These are phyloP conservation scores for Frankliniella fusca DNA, from an alignment of 2,888 invertebrate genomes.

Conservation along the genomic window DNA sequence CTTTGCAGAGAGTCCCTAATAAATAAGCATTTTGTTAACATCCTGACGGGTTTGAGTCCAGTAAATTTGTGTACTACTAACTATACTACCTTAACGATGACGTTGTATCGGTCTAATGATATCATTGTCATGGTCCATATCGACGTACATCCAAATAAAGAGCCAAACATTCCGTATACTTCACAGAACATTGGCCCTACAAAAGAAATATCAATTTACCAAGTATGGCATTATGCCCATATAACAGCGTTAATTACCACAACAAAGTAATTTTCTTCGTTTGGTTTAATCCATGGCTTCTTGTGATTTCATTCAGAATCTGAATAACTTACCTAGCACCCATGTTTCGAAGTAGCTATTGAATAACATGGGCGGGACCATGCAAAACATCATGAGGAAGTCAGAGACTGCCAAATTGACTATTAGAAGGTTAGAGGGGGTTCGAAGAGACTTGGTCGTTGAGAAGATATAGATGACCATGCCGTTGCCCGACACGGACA, in stretches of 20 bases:
- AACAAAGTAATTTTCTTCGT: background rate
- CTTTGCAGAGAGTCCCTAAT: slow-evolving; percentile 71
- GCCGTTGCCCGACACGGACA: slow-evolving; percentile 67
- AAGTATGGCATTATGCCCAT: background rate
- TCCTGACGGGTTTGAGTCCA: background rate
- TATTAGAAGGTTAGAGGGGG: slow-evolving; percentile 86
- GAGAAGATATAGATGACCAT: slow-evolving; percentile 68
- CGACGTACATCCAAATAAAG: slow-evolving; percentile 82
- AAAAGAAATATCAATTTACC: no score
- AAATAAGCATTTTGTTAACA: background rate
- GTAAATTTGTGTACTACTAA: background rate
- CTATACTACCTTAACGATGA: slow-evolving; percentile 69
- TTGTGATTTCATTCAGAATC: background rate
- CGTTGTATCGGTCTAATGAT: slow-evolving; percentile 88
- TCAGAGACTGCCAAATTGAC: slow-evolving; percentile 89
- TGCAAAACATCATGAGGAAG: slow-evolving; percentile 80
- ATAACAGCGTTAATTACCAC: background rate
- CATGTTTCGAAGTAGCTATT: slow-evolving; percentile 74
- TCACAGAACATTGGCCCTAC: slow-evolving; percentile 74
- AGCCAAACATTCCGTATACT: slow-evolving; percentile 80
- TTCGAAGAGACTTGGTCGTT: slow-evolving; percentile 69
- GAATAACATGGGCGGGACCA: slow-evolving; percentile 77
- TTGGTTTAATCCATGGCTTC: background rate
- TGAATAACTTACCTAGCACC: slow-evolving; percentile 50
- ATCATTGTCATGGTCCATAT: slow-evolving; percentile 94